Conservation (phyloP, 2,888 invertebrate species). For the Tortricodes alternella region DNA sequence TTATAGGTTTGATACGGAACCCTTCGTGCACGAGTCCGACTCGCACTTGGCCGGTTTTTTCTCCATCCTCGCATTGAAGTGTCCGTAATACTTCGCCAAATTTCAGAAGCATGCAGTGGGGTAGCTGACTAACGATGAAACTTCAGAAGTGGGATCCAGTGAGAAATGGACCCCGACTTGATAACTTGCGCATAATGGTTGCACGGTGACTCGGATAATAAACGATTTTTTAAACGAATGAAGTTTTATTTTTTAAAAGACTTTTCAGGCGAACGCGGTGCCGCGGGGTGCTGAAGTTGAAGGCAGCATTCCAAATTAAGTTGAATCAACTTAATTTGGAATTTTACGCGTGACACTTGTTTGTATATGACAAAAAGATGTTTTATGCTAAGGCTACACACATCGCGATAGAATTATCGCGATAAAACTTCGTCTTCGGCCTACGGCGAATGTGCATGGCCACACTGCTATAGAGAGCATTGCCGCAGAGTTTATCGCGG, state of each 20-base stretch:
- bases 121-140: constrained; percentile 1
- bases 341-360: too few relatives aligned
- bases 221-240: neutral
- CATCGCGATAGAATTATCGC: too few relatives aligned
- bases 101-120: neutral
- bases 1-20: neutral
- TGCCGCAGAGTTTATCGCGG: too few relatives aligned
- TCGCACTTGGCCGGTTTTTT: neutral
- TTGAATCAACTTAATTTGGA: too few relatives aligned
- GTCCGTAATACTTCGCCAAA: neutral
- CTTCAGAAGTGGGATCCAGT: constrained; percentile 3
- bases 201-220: neutral
- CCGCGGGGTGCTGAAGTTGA: neutral
- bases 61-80: neutral
- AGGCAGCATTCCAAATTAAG: neutral
- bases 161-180: constrained; percentile 12
- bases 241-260: neutral
- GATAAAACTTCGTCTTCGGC: too few relatives aligned
- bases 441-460: too few relatives aligned
- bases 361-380: too few relatives aligned
- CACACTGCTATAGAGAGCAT: too few relatives aligned
- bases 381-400: too few relatives aligned
- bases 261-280: neutral
- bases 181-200: neutral
- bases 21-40: neutral